phyloP scores from a whole-genome alignment of 92 coral and sea anemone genomes.

The Meandrina meandrites region DNA sequence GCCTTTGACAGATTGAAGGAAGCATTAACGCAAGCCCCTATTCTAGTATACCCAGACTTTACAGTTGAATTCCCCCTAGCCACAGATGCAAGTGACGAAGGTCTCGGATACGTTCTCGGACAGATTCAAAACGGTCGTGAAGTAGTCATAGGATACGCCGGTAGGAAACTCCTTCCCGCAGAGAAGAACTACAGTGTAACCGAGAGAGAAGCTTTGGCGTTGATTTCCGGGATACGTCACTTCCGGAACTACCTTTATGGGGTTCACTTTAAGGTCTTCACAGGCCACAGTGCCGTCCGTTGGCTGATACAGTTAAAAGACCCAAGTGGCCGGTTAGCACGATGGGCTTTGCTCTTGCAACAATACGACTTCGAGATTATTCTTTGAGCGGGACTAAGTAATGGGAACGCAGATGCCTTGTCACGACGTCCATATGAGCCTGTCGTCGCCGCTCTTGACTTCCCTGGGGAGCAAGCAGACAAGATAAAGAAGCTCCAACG shows the following conservation, averaged over 20 bases:
- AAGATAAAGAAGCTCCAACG: conserved; percentile 15
- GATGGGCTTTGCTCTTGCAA: conserved; percentile 26
- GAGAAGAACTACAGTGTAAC: conserved; percentile 28
- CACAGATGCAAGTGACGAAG: conserved; percentile 33
- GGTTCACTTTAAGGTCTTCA: conserved; percentile 6
- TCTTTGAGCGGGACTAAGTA: conserved; percentile 13
- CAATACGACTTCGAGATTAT: conserved; percentile 11
- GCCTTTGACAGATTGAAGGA: conserved; percentile 18
- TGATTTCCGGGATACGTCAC: conserved; percentile 6
- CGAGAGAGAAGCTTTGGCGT: conserved; percentile 12
- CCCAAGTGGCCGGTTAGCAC: conserved; percentile 29
- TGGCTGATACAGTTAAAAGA: conserved; percentile 29
- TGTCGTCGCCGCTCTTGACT: neutral
- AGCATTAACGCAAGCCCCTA: conserved; percentile 15
- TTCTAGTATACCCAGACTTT: conserved; percentile 5
- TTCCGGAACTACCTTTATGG: conserved; percentile 25
- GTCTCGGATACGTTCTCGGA: conserved; percentile 7
- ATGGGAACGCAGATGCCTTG: conserved; percentile 37
- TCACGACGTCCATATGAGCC: neutral
- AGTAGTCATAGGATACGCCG: neutral
- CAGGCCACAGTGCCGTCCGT: conserved; percentile 39
- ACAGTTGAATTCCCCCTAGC: neutral
- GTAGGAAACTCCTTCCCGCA: conserved; percentile 13
- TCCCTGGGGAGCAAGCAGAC: neutral
- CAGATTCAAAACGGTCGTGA: conserved; percentile 17